Base-by-base conservation (phyloP, 2,888 invertebrate species). In the Melanostoma scalare region DNA sequence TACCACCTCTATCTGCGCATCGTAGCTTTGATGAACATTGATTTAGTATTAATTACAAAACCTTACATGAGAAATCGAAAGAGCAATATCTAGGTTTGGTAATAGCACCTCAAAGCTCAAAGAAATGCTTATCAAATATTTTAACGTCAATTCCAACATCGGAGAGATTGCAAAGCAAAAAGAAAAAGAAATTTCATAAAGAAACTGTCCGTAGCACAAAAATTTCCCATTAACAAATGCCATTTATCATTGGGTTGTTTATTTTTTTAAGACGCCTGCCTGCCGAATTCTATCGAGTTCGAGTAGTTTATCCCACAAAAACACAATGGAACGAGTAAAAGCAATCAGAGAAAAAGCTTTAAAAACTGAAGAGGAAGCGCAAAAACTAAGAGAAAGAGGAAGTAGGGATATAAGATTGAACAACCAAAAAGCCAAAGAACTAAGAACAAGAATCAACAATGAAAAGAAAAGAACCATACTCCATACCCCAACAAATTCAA, bases 291-390 rank as follows among this genome's bases (percentile, higher is more conserved):
- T 44, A 31, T 31, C 36, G n/a, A 38, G 35, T 36, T 10, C 3
- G 5, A 20, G 6, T 36, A 46, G n/a, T 35, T 31, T 10, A 60
- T 35, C 8, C 4, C 33, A 6, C 46, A 20, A 65, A 52, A 40
- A 60, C 30, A 50, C 30, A 61, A 55, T 20, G 33, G 36, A 48
- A 58, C 46, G 53, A 60, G 71, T 72, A 55, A 73, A 58, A 73
- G 69, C 73, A 77, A 77, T 82, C 77, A 69, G 69, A 58, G 67
- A 61, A 81, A 76, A 10, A 53, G 46, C 65, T 58, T 44, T 50
- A 35, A 35, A 46, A 44, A 53, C 20, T 3, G 20, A 46, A 48
- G 48, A 61, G 30, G 46, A 36, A 48, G 35, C 10, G 30, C 38
- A 56, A 56, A 36, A 56, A 20, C 20, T 8, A n/a, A 40, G 36